phyloP scores from a whole-genome alignment of 2,888 invertebrate genomes.

The Theodoxus fluviatilis region DNA sequence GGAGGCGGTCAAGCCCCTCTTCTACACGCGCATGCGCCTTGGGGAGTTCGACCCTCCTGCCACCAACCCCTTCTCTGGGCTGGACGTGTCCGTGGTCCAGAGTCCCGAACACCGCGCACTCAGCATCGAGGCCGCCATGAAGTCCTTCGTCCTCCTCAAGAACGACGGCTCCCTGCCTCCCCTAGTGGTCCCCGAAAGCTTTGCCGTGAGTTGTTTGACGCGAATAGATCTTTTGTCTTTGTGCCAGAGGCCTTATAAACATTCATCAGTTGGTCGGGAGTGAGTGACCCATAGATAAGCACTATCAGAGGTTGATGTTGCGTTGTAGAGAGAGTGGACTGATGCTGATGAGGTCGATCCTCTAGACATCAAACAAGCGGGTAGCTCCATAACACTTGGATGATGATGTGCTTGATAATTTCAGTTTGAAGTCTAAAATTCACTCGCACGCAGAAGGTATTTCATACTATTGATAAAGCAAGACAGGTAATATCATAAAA shows the following conservation, averaged over 20 bases:
- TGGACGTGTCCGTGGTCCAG: slow-evolving; percentile 41
- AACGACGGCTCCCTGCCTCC: slow-evolving; percentile 41
- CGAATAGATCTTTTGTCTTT: not conserved
- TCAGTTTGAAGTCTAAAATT: no score
- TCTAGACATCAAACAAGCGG: no score
- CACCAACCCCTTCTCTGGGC: slow-evolving; percentile 45
- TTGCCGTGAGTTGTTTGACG: slow-evolving; percentile 31
- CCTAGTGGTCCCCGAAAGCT: slow-evolving; percentile 31
- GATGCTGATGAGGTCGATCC: no score
- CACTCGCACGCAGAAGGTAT: no score
- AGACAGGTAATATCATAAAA: no score
- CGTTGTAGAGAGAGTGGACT: no score
- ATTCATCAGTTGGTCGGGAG: not conserved
- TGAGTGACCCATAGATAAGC: not conserved
- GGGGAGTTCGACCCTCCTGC: slow-evolving; percentile 43
- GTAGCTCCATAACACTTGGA: no score
- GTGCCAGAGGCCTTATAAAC: not conserved
- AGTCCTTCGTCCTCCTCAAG: slow-evolving; percentile 57
- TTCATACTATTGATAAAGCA: no score
- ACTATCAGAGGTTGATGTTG: no score
- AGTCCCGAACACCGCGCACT: slow-evolving; percentile 41
- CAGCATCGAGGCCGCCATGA: slow-evolving; percentile 50
- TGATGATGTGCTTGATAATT: no score
- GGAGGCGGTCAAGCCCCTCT: slow-evolving; percentile 37
- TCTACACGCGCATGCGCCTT: slow-evolving; percentile 42